Percentiles rank a stretch among this genome's conserved stretches.
Conservation (phyloP, 2,113 vertebrate genomes). For the Gallinago media region DNA sequence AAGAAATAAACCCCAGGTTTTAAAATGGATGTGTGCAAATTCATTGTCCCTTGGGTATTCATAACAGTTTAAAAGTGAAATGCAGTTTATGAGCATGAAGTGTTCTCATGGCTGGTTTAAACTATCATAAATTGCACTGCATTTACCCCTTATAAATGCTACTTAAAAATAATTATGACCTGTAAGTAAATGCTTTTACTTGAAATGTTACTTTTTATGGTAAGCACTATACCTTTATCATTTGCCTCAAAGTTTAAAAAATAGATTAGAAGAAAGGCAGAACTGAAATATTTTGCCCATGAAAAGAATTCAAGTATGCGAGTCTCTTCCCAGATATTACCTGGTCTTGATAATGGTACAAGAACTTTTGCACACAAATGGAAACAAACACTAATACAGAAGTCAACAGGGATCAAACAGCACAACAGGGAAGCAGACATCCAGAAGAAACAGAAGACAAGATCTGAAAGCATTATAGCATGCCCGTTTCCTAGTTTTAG, state of each 20-base stretch:
- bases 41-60: background rate
- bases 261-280: background rate
- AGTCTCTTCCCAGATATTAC: background rate
- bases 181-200: slow-evolving; percentile 32
- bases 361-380: background rate
- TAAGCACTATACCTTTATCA: background rate
- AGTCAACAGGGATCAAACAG: background rate
- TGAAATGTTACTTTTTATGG: slow-evolving; percentile 4
- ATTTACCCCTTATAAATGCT: slow-evolving; percentile 1
- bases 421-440: background rate
- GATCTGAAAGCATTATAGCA: background rate
- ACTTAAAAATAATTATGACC: slow-evolving; percentile 52
- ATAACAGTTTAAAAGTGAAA: slow-evolving; percentile 30
- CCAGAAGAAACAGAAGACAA: background rate
- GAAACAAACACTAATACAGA: background rate
- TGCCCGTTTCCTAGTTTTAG: background rate
- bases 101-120: slow-evolving; percentile 22
- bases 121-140: background rate
- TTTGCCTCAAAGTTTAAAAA: background rate
- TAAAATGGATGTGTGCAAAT: slow-evolving; percentile 23
- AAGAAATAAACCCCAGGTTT: background rate
- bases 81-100: slow-evolving; percentile 11
- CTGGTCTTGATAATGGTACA: background rate
- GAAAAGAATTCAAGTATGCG: background rate
- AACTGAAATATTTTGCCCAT: background rate